A percentile compares a stretch with the other conserved stretches of the same genome.
These are phyloP conservation scores for Caenorhabditis inopinata DNA, from an alignment of 1,140 invertebrate species.

Conservation along the genomic window DNA sequence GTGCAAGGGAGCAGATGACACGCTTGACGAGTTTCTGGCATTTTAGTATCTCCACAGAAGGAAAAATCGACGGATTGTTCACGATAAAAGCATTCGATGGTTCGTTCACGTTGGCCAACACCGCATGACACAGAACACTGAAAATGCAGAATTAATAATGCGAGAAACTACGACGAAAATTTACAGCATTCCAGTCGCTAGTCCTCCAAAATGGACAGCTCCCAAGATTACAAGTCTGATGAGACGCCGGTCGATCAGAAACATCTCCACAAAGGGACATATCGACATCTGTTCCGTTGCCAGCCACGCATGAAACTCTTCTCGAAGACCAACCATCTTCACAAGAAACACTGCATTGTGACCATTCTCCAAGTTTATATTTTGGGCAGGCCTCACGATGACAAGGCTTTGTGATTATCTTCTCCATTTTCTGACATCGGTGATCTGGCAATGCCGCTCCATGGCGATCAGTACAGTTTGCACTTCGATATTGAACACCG, in stretches of 20 bases:
- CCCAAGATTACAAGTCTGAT: constrained; percentile 58
- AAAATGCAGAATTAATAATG: constrained; percentile 31
- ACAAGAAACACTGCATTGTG: constrained; percentile 55
- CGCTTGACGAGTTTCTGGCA: constrained; percentile 16
- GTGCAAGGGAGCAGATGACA: constrained; percentile 54
- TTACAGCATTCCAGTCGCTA: constrained; percentile 52
- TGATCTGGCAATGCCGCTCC: constrained; percentile 21
- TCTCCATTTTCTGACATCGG: constrained; percentile 53
- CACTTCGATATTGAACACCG: constrained; percentile 72
- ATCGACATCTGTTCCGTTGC: constrained; percentile 43
- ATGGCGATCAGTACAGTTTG: constrained; percentile 70
- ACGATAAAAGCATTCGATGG: constrained; percentile 59
- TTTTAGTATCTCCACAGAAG: constrained; percentile 47
- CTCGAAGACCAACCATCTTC: constrained; percentile 59
- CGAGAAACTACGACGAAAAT: no score
- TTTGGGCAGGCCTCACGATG: constrained; percentile 52
- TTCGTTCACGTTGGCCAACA: constrained; percentile 51
- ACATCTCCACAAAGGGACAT: constrained; percentile 38
- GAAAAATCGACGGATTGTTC: constrained; percentile 59
- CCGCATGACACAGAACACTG: constrained; percentile 62
- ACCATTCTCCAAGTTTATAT: constrained; percentile 60
- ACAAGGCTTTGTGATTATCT: constrained; percentile 61
- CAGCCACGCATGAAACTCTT: constrained; percentile 60
- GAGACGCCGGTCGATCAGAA: constrained; percentile 50
- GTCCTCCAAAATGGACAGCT: constrained; percentile 63